Conservation (phyloP, 1,140 invertebrate species). For the Micrasema minimum region DNA sequence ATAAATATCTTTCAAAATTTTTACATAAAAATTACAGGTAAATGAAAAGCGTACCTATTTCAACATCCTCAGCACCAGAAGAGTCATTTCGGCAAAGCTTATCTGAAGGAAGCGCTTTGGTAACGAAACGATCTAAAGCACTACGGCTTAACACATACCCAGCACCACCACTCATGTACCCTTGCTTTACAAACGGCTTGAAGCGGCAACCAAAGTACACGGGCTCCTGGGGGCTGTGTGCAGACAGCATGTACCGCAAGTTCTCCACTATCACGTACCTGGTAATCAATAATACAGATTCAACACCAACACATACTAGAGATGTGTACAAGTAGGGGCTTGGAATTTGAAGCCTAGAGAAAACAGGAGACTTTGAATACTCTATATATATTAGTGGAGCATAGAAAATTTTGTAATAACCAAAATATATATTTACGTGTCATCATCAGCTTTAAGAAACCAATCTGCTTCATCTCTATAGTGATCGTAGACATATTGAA, state of each 20-base stretch:
- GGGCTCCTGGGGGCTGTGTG: conserved; percentile 75
- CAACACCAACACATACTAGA: too few species aligned
- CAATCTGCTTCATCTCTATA: conserved; percentile 88
- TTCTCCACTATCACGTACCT: conserved; percentile 93
- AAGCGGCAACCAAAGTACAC: conserved; percentile 92
- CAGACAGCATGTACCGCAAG: conserved; percentile 85
- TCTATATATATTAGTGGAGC: too few species aligned
- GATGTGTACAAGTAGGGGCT: too few species aligned
- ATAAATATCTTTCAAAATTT: too few species aligned
- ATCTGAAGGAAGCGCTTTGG: conserved; percentile 75
- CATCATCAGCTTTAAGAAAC: conserved; percentile 96
- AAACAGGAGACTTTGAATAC: too few species aligned
- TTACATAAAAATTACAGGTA: too few species aligned
- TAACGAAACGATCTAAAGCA: conserved; percentile 80
- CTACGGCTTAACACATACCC: conserved; percentile 91
- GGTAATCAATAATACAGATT: conserved; percentile 57
- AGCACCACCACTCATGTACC: conserved; percentile 95
- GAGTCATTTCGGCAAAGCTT: conserved; percentile 76
- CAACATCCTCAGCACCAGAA: conserved; percentile 90
- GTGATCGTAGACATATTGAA: conserved; percentile 87
- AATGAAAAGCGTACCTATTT: conserved; percentile 74
- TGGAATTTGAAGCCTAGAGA: too few species aligned
- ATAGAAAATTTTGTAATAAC: too few species aligned
- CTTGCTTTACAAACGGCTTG: conserved; percentile 85
- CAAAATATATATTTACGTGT: too few species aligned